phyloP scores from a whole-genome alignment of 2,113 vertebrate species.

The Ammodytes dubius region DNA sequence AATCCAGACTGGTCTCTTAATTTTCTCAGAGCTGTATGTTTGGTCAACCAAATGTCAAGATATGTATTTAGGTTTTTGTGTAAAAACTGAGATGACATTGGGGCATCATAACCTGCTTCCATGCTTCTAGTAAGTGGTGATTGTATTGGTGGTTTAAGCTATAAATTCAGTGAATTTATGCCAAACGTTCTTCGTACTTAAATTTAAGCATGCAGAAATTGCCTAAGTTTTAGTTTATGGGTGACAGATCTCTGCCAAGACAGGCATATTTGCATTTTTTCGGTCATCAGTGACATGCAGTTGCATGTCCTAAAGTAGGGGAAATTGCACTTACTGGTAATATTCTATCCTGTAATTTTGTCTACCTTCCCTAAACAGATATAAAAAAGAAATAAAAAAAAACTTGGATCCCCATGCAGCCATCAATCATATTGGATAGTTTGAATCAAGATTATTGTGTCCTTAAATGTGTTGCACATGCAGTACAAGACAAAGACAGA shows the following conservation, averaged over 20 bases:
- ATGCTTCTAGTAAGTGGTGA: neutral
- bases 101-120: neutral
- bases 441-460: conserved; percentile 50
- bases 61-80: neutral
- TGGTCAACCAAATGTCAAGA: neutral
- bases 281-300: conserved; percentile 40
- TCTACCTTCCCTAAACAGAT: conserved; percentile 69
- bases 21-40: neutral
- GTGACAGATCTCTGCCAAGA: conserved; percentile 37
- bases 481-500: conserved; percentile 44
- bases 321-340: conserved; percentile 65
- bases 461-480: conserved; percentile 45
- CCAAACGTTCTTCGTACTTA: conserved; percentile 21
- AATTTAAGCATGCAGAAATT: conserved; percentile 6
- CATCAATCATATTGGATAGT: conserved; percentile 53
- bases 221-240: neutral
- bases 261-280: conserved; percentile 48
- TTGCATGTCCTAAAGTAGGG: conserved; percentile 48
- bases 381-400: conserved; percentile 61
- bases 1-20: too few species aligned
- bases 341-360: conserved; percentile 65
- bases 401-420: conserved; percentile 54
- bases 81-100: neutral
- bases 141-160: neutral
- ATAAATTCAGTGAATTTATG: conserved; percentile 2